Conservation (phyloP, 2,113 vertebrate genomes). For the Ailuropoda melanoleuca region DNA sequence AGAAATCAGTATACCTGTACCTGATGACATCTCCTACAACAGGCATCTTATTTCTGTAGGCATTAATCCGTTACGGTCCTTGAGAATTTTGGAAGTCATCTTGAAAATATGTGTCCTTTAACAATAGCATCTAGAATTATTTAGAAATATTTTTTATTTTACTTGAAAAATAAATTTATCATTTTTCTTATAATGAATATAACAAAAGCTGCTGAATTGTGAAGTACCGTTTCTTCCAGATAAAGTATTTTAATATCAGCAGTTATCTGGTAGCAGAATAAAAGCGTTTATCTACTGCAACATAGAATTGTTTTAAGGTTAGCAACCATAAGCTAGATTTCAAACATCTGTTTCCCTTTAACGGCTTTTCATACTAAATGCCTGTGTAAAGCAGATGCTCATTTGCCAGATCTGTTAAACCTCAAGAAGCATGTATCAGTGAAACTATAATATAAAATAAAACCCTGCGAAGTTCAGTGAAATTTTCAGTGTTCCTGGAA, state of each 20-base stretch:
- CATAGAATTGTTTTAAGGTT: not conserved
- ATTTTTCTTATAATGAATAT: not conserved
- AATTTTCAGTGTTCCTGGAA: not conserved
- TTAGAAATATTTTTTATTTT: not conserved
- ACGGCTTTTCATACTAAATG: conserved; percentile 61
- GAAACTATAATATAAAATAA: not conserved
- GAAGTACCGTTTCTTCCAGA: conserved; percentile 23
- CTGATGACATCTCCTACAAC: not conserved
- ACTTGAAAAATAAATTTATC: not conserved
- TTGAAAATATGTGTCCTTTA: not conserved
- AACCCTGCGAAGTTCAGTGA: not conserved
- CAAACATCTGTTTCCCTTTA: conserved; percentile 43
- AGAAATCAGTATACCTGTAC: not conserved
- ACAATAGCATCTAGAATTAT: not conserved
- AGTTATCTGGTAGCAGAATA: not conserved
- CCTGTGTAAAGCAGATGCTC: conserved; percentile 29
- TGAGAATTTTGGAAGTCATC: not conserved
- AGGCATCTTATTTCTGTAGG: not conserved
- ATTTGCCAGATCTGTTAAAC: not conserved
- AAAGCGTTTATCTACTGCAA: not conserved
- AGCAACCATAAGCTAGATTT: conserved; percentile 26
- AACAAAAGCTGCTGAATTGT: not conserved
- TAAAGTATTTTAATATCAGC: not conserved
- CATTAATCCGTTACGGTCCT: not conserved
- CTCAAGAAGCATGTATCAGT: not conserved